Evolutionary conservation across 2,888 invertebrate species (phyloP).

Genomic region (Didymodactylos carnosus): DNA sequence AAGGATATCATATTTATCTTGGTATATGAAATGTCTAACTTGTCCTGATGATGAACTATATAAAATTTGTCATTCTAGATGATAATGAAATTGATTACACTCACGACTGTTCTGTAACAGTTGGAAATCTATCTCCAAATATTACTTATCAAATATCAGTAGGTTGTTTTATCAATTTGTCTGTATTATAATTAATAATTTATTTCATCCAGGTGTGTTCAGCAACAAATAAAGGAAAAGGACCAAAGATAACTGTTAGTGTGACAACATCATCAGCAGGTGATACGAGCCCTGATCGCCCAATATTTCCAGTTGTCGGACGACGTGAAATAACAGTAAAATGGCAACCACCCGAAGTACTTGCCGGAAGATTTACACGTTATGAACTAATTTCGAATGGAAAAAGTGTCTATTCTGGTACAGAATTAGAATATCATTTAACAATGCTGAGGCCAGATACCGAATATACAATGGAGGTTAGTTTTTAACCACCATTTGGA

Average conservation of each 20-base stretch:
- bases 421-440: conserved; percentile 23
- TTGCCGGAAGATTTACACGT: conserved; percentile 27
- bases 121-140: conserved; percentile 25
- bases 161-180: too few species aligned
- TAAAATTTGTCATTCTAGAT: conserved; percentile 18
- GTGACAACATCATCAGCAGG: conserved; percentile 27
- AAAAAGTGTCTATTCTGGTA: conserved; percentile 28
- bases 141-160: conserved; percentile 25
- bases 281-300: conserved; percentile 31
- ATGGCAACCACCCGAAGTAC: conserved; percentile 31
- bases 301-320: conserved; percentile 28
- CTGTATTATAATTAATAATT: too few species aligned
- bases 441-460: conserved; percentile 28
- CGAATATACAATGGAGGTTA: conserved; percentile 30
- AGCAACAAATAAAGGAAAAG: conserved; percentile 27
- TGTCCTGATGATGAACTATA: too few species aligned
- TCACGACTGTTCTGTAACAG: conserved; percentile 17
- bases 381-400: conserved; percentile 30
- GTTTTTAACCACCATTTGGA: conserved; percentile 15
- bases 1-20: conserved; percentile 27
- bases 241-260: conserved; percentile 20
- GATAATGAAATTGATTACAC: conserved; percentile 24
- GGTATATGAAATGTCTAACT: conserved; percentile 19
- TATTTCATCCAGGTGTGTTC: conserved; percentile 26
- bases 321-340: conserved; percentile 29